Conservation (phyloP, 2,113 vertebrate genomes). For the Tenebrosternarchus preto region DNA sequence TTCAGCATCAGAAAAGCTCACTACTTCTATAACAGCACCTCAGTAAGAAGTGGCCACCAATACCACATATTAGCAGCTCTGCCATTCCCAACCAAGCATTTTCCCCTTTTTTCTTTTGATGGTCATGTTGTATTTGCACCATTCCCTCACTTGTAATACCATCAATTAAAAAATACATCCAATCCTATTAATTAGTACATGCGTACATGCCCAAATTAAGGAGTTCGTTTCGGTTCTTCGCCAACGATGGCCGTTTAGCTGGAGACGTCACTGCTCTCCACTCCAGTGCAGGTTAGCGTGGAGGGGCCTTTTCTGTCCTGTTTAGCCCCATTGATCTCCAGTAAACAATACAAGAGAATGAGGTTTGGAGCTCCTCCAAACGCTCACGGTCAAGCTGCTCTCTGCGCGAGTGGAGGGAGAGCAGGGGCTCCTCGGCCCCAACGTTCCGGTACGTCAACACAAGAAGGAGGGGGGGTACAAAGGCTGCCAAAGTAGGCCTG, state of each 20-base stretch:
- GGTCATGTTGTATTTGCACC: slow-evolving; percentile 42
- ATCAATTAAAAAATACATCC: slow-evolving; percentile 29
- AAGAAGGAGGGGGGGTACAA: background rate
- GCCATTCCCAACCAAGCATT: slow-evolving; percentile 48
- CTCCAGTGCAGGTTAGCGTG: slow-evolving; percentile 2
- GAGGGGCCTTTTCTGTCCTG: slow-evolving; percentile 25
- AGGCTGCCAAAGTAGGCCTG: slow-evolving; percentile 31
- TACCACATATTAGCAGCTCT: slow-evolving; percentile 30
- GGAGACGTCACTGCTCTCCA: background rate
- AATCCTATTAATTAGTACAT: slow-evolving; percentile 4
- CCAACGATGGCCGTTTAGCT: too few relatives aligned
- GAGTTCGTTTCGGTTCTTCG: background rate
- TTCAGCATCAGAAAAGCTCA: background rate
- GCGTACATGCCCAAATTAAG: background rate
- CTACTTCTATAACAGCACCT: slow-evolving; percentile 10
- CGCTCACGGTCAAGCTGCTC: slow-evolving; percentile 37
- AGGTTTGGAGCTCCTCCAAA: slow-evolving; percentile 53
- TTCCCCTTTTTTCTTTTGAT: slow-evolving; percentile 35
- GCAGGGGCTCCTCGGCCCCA: background rate
- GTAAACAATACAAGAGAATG: slow-evolving; percentile 49
- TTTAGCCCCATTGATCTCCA: slow-evolving; percentile 39
- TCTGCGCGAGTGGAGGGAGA: slow-evolving; percentile 24
- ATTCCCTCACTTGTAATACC: slow-evolving; percentile 23
- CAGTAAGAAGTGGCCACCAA: slow-evolving; percentile 41
- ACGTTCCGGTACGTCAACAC: slow-evolving; percentile 35